phyloP scores from a whole-genome alignment of 1,140 invertebrate genomes.

The Harpegnathos saltator region DNA sequence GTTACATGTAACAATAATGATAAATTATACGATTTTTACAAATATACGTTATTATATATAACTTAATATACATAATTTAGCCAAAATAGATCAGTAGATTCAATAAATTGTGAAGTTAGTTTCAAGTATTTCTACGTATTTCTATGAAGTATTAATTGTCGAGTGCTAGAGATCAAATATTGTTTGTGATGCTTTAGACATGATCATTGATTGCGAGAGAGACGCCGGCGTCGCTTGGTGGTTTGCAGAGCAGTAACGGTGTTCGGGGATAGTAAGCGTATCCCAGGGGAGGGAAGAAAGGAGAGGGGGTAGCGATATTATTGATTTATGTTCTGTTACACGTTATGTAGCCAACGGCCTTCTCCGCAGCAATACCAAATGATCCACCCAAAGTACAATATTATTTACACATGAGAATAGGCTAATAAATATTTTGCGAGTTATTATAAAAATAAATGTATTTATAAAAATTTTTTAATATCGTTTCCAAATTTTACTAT shows the following conservation, averaged over 20 bases:
- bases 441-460: not conserved
- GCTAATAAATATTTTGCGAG: constrained; percentile 6
- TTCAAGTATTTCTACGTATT: constrained; percentile 25
- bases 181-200: constrained; percentile 78
- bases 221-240: constrained; percentile 76
- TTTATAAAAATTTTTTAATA: not conserved
- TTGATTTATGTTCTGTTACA: constrained; percentile 85
- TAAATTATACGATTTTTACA: too few relatives aligned
- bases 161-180: constrained; percentile 62
- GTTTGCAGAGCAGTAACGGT: constrained; percentile 77
- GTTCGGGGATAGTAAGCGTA: constrained; percentile 67
- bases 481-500: not conserved
- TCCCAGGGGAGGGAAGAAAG: constrained; percentile 70
- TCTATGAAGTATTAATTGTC: constrained; percentile 62
- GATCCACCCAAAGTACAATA: constrained; percentile 75
- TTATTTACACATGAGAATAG: constrained; percentile 41
- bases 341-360: constrained; percentile 81
- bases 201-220: constrained; percentile 84
- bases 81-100: not conserved
- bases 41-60: too few relatives aligned
- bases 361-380: constrained; percentile 73
- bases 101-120: constrained; percentile 55
- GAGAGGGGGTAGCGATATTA: constrained; percentile 82
- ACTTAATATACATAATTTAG: not conserved
- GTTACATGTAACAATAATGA: too few relatives aligned